Evolutionary conservation across 53 echinoderm and acorn worm genomes (phyloP).

Genomic region (Paracentrotus lividus): DNA sequence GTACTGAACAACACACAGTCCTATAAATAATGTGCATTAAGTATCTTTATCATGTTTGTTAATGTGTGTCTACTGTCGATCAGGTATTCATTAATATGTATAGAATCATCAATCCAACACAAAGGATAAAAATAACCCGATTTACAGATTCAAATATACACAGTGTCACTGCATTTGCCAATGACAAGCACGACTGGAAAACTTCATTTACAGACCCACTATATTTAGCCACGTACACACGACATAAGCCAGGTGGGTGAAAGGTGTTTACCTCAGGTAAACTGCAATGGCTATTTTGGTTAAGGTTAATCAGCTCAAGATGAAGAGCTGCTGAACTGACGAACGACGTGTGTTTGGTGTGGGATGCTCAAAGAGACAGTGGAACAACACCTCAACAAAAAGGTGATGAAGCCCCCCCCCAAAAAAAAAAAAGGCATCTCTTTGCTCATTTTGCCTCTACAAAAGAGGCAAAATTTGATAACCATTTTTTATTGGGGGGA

Average conservation of each 20-base stretch:
- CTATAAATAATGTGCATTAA: background rate
- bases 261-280: conserved; percentile 11
- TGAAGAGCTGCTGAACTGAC: background rate
- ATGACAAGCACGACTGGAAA: background rate
- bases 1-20: background rate
- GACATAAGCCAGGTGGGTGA: background rate
- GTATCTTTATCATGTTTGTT: background rate
- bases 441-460: too few species aligned
- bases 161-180: conserved; percentile 21
- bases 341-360: background rate
- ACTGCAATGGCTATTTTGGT: background rate
- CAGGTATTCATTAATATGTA: conserved; percentile 5
- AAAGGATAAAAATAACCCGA: background rate
- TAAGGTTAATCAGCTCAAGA: background rate
- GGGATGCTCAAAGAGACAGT: background rate
- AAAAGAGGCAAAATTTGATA: too few species aligned
- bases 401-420: too few species aligned
- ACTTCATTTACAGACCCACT: background rate
- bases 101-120: background rate
- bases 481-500: too few species aligned
- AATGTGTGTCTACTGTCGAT: background rate
- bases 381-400: background rate
- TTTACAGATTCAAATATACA: conserved; percentile 23
- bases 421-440: too few species aligned
- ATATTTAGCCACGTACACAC: conserved; percentile 18